These are phyloP conservation scores for Archilochus colubris DNA, from an alignment of 2,113 vertebrate species.

Conservation along the genomic window DNA sequence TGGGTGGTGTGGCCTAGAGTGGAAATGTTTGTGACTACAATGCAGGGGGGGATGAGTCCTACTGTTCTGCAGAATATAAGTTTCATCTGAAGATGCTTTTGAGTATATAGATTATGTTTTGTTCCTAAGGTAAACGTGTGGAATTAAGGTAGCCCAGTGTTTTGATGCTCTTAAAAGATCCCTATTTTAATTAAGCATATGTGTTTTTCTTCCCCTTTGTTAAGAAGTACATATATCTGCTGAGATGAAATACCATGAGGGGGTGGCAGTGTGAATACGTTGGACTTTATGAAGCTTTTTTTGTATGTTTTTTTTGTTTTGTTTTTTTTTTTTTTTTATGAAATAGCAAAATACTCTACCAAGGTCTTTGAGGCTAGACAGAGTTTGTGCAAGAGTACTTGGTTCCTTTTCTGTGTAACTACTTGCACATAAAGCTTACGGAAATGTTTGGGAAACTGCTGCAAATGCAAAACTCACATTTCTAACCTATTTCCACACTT, in stretches of 20 bases:
- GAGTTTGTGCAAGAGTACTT: background rate
- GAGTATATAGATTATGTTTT: background rate
- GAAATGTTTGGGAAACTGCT: background rate
- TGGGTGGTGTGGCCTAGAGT: background rate
- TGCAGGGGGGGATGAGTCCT: fast-evolving
- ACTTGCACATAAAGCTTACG: background rate
- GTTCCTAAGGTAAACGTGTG: background rate
- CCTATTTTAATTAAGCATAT: background rate
- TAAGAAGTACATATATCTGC: fast-evolving
- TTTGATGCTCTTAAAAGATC: background rate
- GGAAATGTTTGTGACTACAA: background rate
- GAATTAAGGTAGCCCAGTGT: background rate
- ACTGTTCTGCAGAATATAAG: background rate
- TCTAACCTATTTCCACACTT: fast-evolving
- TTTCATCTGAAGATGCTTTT: background rate
- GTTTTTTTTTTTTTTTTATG: background rate
- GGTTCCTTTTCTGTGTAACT: background rate
- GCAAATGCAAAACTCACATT: background rate
- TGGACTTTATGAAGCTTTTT: background rate
- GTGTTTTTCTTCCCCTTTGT: background rate
- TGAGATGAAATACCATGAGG: background rate
- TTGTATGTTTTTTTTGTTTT: too few relatives aligned
- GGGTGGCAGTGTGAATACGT: background rate
- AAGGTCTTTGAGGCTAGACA: fast-evolving
- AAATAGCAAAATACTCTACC: background rate